Base-by-base conservation (phyloP, 2,797 vertebrate species). In the Mormyrus hasselquistii region DNA sequence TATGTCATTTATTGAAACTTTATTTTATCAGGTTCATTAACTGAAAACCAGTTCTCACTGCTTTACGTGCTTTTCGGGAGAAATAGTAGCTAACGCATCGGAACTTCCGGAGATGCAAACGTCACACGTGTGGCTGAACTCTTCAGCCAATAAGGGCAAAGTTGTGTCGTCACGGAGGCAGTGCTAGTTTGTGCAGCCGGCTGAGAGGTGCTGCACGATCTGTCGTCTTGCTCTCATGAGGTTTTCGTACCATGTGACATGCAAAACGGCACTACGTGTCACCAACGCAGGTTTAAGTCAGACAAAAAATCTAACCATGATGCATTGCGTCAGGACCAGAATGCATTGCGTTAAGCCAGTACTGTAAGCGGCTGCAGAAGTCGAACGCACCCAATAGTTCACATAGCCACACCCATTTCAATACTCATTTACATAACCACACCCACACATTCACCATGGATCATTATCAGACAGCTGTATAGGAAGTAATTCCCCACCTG, bases 401-500 rank as follows among this genome's bases (percentile, higher is more conserved):
- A 76, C 38, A 76, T 44, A 79, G 73, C 73, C 5, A 41, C 38
- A 44, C 34, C 38, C 69, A 38, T 76, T 41, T 76, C 8, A 1
- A 41, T 41, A 41, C 0, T 44, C 6, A 41, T 79, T 79, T 79
- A 79, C 73, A 79, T 44, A 79, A 44, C 34, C 73, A 79, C 69
- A 41, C 69, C 34, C 69, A 76, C 16, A 41, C 16, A 1, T 3
- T 25, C 19, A 50, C n/a, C 44, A 84, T n/a, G 19, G 73, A 19
- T 44, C 73, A 44, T 79, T 44, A 44, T 79, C 16, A 79, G 73
- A 44, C 38, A 22, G 22, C 44, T 25, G 22, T 50, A 44, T 49
- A 41, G 38, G 19, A 47, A 50, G 83, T 53, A 29, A 57, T n/a
- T 65, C 38, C 53, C 73, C 53, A 97, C 97, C 98, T 97, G 95